Percentiles rank a stretch among this genome's conserved stretches.
These are phyloP conservation scores for Nymphalis urticae DNA, from an alignment of 2,888 invertebrate species.

Conservation along the genomic window DNA sequence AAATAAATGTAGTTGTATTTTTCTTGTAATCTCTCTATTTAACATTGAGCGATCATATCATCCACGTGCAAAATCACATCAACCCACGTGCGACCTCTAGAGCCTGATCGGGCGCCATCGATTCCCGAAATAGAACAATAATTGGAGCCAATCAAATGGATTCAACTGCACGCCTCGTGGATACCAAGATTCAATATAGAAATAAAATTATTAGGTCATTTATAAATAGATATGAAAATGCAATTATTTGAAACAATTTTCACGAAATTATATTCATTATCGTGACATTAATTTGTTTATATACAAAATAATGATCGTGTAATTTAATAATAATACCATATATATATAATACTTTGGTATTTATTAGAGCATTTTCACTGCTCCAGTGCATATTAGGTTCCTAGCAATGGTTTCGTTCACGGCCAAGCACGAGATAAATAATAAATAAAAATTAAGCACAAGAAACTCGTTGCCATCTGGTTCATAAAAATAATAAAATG, in stretches of 20 bases:
- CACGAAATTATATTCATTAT: not conserved
- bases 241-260: not conserved
- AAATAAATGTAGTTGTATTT: no score
- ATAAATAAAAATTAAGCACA: no score
- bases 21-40: slow-evolving; percentile 16
- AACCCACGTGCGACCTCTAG: slow-evolving; percentile 46
- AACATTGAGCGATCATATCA: slow-evolving; percentile 26
- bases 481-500: no score
- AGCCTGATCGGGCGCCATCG: slow-evolving; percentile 34
- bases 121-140: slow-evolving; percentile 37
- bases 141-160: slow-evolving; percentile 31
- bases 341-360: no score
- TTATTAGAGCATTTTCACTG: no score
- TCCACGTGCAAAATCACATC: slow-evolving; percentile 43
- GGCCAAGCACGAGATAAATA: no score
- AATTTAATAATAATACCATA: no score
- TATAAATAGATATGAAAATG: slow-evolving; percentile 2
- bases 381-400: no score
- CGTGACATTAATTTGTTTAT: not conserved
- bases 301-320: no score
- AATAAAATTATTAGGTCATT: slow-evolving; percentile 3
- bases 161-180: slow-evolving; percentile 34
- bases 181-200: not conserved
- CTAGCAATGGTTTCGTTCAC: no score
- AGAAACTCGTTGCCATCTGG: no score